These are phyloP conservation scores for Cacatua alba DNA, from an alignment of 2,113 vertebrate species.

Conservation along the genomic window DNA sequence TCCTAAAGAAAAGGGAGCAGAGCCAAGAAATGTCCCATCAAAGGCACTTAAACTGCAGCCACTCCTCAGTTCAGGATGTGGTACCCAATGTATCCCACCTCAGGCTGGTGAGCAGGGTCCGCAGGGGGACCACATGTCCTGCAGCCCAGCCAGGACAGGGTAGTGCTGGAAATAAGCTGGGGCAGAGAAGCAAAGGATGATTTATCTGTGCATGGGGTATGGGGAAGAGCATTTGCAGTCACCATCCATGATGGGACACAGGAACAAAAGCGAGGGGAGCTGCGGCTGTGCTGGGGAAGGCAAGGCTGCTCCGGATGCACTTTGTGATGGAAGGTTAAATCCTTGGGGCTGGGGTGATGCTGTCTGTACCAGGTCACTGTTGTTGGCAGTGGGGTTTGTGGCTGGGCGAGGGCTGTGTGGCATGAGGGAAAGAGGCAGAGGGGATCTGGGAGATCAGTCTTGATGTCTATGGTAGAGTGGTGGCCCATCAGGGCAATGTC, in stretches of 20 bases:
- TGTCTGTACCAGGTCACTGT: accelerated
- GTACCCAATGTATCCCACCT: accelerated
- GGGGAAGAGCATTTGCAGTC: neutral
- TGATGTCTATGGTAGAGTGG: neutral
- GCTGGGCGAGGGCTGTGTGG: neutral
- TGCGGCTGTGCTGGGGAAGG: neutral
- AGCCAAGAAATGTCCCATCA: neutral
- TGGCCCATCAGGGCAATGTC: neutral
- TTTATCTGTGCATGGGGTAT: neutral
- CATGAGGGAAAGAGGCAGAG: neutral
- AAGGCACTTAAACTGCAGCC: neutral
- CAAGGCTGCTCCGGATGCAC: neutral
- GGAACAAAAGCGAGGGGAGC: neutral
- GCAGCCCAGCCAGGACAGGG: accelerated
- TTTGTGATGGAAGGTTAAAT: neutral
- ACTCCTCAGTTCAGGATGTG: accelerated
- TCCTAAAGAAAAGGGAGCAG: neutral
- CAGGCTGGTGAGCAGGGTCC: accelerated
- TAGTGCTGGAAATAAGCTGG: accelerated
- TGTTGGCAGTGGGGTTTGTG: neutral
- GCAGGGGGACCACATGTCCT: accelerated
- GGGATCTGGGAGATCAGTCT: neutral
- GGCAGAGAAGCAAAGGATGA: neutral
- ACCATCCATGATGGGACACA: accelerated
- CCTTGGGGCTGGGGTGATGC: neutral